phyloP scores from a whole-genome alignment of 2,113 vertebrate species.

The Eptesicus fuscus region DNA sequence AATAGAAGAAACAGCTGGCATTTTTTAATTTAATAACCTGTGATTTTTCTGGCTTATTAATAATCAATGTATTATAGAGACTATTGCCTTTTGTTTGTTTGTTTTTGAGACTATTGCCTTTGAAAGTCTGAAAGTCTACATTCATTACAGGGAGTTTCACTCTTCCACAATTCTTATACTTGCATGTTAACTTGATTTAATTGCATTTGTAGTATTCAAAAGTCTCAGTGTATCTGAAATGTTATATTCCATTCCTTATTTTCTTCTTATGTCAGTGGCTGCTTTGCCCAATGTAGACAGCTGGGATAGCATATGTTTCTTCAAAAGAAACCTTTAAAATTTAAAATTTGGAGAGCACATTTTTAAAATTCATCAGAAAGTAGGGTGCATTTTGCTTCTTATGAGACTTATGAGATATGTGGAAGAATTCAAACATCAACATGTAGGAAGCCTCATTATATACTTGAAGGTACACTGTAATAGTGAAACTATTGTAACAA shows the following conservation, averaged over 20 bases:
- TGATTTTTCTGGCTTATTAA: background rate
- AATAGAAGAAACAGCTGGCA: background rate
- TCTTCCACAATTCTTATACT: background rate
- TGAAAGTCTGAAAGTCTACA: background rate
- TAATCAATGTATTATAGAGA: background rate
- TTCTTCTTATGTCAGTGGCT: slow-evolving; percentile 62
- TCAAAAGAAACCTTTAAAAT: slow-evolving; percentile 70
- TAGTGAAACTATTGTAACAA: too few relatives aligned
- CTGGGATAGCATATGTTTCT: slow-evolving; percentile 73
- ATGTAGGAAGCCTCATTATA: background rate
- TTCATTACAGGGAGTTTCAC: background rate
- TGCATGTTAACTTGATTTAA: slow-evolving; percentile 9
- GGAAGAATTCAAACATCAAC: background rate
- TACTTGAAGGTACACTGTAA: background rate
- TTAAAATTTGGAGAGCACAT: slow-evolving; percentile 56
- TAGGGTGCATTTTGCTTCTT: slow-evolving; percentile 27
- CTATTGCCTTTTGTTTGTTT: background rate
- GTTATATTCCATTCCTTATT: slow-evolving; percentile 54
- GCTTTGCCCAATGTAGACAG: slow-evolving; percentile 68
- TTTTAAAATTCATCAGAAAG: slow-evolving; percentile 44
- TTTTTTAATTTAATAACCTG: background rate
- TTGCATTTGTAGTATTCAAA: slow-evolving; percentile 41
- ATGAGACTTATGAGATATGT: background rate
- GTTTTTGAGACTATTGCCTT: background rate
- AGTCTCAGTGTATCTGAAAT: slow-evolving; percentile 39